Percentiles rank a stretch among this genome's conserved stretches.
phyloP scores from a whole-genome alignment of 2,113 vertebrate genomes.

The Phalacrocorax brasilianus region DNA sequence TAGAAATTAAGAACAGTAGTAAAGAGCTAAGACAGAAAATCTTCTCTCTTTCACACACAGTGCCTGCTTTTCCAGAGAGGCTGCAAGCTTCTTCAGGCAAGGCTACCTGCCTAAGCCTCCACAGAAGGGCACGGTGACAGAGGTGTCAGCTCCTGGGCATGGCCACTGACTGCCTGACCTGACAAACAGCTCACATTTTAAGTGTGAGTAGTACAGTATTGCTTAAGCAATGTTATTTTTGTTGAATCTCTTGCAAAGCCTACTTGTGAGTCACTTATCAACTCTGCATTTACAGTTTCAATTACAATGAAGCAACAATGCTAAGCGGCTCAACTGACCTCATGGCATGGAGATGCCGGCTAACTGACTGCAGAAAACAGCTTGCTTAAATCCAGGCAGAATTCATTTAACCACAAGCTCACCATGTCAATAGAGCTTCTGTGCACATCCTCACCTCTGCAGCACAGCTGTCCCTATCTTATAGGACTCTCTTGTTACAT shows the following conservation, averaged over 20 bases:
- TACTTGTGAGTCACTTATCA: background rate
- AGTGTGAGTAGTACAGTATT: background rate
- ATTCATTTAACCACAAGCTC: background rate
- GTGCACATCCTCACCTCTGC: background rate
- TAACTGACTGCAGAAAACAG: background rate
- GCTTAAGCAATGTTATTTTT: background rate
- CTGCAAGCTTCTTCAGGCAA: background rate
- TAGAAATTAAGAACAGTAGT: no score
- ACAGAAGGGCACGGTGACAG: background rate
- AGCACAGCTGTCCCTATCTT: background rate
- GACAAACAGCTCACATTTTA: background rate
- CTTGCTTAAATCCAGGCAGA: background rate
- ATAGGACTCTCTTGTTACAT: background rate
- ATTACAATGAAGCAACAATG: background rate
- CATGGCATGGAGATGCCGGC: rapidly evolving
- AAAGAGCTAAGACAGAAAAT: background rate
- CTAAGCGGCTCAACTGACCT: background rate
- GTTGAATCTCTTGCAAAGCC: background rate
- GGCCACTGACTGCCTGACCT: background rate
- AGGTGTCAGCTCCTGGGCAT: background rate
- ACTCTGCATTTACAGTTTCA: background rate
- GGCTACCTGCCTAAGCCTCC: background rate
- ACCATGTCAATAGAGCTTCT: background rate
- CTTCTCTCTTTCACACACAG: background rate
- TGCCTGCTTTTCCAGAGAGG: background rate